Base-by-base conservation (phyloP, 2,797 vertebrate genomes). In the Paratrypauchen microcephalus region DNA sequence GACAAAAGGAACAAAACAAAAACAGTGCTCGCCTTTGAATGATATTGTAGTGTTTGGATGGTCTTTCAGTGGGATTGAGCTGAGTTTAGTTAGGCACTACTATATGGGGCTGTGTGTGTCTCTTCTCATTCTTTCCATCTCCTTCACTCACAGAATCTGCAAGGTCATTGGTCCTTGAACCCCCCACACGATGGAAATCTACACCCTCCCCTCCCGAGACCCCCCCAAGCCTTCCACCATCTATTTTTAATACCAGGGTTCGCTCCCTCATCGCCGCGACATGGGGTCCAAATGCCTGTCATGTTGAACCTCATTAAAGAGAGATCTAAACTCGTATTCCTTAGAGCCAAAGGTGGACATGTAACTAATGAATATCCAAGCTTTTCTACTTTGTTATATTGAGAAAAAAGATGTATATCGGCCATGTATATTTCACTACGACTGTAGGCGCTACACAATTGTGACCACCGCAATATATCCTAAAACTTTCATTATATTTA, bases 181-280 rank as follows among this genome's bases (percentile, higher is more conserved):
- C 48, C 67, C 72, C 79, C 87, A 71, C 73, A 67, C 39, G 19
- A 75, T 76, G 74, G 84, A 93, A 89, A 86, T 88, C 78, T 74
- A 87, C 82, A 82, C 87, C 78, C 76, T 61, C 54, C 70, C 75
- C 87, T 77, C 78, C 83, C 59, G 83, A 90, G 87, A 88, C 81
- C 85, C 82, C 83, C 83, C 88, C 84, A 83, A 86, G 89, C 83
- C 86, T 89, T 88, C 76, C 71, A 78, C 88, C 84, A 86, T 92
- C 89, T 93, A 91, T 91, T 92, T 92, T 91, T 91, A 91, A 90
- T 91, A 86, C 86, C 86, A 88, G 80, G 86, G 89, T 92, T 90
- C 90, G 86, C 89, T 90, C 78, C 82, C 63, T 73, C 70, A 18
- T 79, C 74, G 83, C 86, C 87, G 71, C 85, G 85, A 89, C 88